Percentiles rank a stretch among this genome's conserved stretches.
phyloP scores from a whole-genome alignment of 2,888 invertebrate genomes.

The Linnaemya vulpina region DNA sequence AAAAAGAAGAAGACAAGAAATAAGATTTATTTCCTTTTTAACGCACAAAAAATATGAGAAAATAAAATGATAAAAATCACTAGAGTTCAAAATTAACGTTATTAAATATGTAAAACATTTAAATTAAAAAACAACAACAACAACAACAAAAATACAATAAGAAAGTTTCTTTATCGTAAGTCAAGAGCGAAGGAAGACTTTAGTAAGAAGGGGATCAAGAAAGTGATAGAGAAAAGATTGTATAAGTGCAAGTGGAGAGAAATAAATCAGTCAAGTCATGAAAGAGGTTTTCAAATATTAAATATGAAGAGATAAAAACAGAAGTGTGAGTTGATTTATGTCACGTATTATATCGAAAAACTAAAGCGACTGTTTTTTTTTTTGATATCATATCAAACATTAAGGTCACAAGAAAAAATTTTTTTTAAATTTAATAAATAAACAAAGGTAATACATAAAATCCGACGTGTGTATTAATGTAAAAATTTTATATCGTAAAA shows the following conservation, averaged over 20 bases:
- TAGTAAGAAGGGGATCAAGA: background rate
- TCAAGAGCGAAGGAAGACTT: background rate
- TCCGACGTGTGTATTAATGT: too few species aligned
- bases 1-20: background rate
- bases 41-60: background rate
- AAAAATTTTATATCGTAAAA: too few species aligned
- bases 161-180: background rate
- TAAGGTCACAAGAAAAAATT: too few species aligned
- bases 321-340: too few species aligned
- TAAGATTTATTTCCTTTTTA: background rate
- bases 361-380: too few species aligned
- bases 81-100: background rate
- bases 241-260: background rate
- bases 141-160: background rate
- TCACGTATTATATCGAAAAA: too few species aligned
- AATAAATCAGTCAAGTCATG: background rate
- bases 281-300: background rate
- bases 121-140: background rate
- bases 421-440: too few species aligned
- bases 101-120: background rate
- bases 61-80: background rate
- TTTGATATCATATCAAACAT: too few species aligned
- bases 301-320: background rate
- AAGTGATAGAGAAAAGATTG: background rate
- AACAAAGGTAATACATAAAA: too few species aligned